Percentiles rank a stretch among this genome's conserved stretches.
Conservation (phyloP, 2,888 invertebrate species). For the Onchidella celtica region DNA sequence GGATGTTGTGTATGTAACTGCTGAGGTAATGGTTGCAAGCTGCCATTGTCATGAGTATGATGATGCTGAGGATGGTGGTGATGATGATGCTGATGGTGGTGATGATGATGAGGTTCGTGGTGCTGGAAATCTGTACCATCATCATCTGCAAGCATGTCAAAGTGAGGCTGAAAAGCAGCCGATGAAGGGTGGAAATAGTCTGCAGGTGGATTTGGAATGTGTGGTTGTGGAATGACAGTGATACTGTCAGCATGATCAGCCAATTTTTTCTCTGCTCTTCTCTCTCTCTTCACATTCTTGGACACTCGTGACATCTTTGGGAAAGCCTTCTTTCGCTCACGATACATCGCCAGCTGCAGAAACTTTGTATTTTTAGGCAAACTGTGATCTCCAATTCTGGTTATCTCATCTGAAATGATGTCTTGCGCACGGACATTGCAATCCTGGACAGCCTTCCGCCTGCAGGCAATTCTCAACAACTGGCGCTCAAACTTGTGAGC, state of each 20-base stretch:
- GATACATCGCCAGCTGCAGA: conserved; percentile 34
- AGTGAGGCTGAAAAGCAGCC: conserved; percentile 9
- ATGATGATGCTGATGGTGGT: neutral
- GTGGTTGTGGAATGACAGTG: conserved; percentile 10
- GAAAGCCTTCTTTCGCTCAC: conserved; percentile 28
- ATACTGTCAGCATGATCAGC: neutral
- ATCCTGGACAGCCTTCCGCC: conserved; percentile 26
- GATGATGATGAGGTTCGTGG: neutral
- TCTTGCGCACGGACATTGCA: conserved; percentile 18
- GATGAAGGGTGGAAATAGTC: neutral
- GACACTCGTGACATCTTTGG: neutral
- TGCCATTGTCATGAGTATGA: neutral
- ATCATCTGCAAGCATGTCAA: conserved; percentile 29
- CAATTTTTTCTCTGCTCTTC: neutral
- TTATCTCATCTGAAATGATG: conserved; percentile 31
- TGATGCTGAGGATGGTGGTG: neutral
- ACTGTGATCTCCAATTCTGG: neutral
- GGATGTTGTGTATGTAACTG: neutral
- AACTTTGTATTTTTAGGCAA: conserved; percentile 13
- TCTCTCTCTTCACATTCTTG: conserved; percentile 5
- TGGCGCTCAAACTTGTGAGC: conserved; percentile 26
- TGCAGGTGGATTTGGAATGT: conserved; percentile 11
- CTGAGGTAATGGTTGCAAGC: neutral
- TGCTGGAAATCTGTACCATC: conserved; percentile 3
- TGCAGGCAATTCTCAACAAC: conserved; percentile 29